Base-by-base conservation (phyloP, 2,888 invertebrate species). In the Cerastoderma edule region DNA sequence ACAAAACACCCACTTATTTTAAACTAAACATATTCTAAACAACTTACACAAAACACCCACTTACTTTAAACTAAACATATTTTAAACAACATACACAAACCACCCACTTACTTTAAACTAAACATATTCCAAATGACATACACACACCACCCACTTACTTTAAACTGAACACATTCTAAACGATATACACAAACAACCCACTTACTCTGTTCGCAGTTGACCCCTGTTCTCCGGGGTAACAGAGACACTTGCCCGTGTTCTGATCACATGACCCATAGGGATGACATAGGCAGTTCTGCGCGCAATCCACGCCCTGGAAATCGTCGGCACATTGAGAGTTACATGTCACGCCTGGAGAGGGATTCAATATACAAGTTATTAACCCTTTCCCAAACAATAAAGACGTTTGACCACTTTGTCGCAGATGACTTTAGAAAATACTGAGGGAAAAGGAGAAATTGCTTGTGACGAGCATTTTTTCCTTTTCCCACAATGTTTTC, bases 201-300 rank as follows among this genome's bases (percentile, higher is more conserved):
- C 71, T 69, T 76, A 85, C 85, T 72, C 63, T 67, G 32, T 30
- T 77, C 70, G 77, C 85, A 85, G n/a, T 50, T 64, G 28, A 53
- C 39, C 85, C 85, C 5, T 63, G 48, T 64, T 73, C 83, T 2
- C 85, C 85, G 3, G 79, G 65, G 5, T 67, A 70, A 53, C 85
- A 85, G 0, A 74, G n/a, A 68, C 85, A 85, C 8, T 10, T 54
- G 24, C 85, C 85, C 0, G 72, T 73, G 2, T 46, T 57, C 10
- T 71, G 78, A 35, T 83, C 68, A 80, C 85, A 85, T 48, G 76
- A 74, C 30, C 85, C 85, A 10, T 75, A 72, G 3, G 72, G 70
- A 35, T 72, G 71, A 69, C 83, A 84, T 10, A 72, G 46, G 77
- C 85, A 85, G 27, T 50, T 27, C 22, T 83, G 50, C 0, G 24